Evolutionary conservation across 2,888 invertebrate genomes (phyloP).

Genomic region (Laspeyria flexula): DNA sequence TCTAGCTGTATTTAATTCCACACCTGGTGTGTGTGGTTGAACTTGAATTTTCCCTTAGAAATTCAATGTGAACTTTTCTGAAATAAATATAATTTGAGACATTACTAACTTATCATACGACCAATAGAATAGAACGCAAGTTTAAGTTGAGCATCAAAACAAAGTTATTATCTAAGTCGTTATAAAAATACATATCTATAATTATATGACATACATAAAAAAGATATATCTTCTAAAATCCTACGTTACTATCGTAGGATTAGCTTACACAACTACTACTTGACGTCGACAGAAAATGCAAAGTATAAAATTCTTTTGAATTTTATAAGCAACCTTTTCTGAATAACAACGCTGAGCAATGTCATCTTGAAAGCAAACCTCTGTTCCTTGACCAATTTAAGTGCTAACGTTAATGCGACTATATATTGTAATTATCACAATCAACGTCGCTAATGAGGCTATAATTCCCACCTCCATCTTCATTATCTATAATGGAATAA

Average conservation of each 20-base stretch:
- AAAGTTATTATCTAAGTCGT: too few species aligned
- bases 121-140: too few species aligned
- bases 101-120: too few species aligned
- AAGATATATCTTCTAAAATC: too few species aligned
- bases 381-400: constrained; percentile 2
- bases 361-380: neutral
- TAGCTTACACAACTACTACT: too few species aligned
- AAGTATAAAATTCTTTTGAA: neutral
- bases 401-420: constrained; percentile 10
- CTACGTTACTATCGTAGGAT: too few species aligned
- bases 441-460: constrained; percentile 24
- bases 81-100: too few species aligned
- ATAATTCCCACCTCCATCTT: constrained; percentile 25
- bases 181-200: too few species aligned
- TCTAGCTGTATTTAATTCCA: constrained; percentile 40
- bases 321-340: neutral
- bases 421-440: constrained; percentile 21
- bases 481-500: constrained; percentile 37
- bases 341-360: neutral
- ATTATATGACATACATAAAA: too few species aligned
- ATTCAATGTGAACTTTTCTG: neutral
- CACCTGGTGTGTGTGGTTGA: constrained; percentile 9
- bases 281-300: neutral
- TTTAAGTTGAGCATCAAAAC: too few species aligned
- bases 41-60: neutral